A percentile compares a stretch with the other conserved stretches of the same genome.
phyloP scores from a whole-genome alignment of 2,888 invertebrate genomes.

The Plebejus anna region DNA sequence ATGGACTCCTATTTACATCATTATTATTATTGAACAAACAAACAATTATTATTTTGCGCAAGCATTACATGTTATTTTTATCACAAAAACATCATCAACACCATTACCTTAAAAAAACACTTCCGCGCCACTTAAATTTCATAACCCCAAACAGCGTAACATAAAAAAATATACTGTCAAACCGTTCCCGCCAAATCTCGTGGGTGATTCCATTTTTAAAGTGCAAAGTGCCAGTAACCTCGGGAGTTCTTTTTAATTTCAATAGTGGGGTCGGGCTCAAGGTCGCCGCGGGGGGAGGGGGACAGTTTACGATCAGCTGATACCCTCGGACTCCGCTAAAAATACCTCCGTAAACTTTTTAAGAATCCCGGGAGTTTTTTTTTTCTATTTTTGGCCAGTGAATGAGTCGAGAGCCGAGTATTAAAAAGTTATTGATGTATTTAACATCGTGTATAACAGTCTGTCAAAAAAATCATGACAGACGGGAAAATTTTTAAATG shows the following conservation, averaged over 20 bases:
- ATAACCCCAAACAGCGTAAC: slow-evolving; percentile 6
- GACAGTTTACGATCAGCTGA: slow-evolving; percentile 75
- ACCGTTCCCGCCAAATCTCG: slow-evolving; percentile 35
- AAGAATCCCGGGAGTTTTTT: slow-evolving; percentile 28
- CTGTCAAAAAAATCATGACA: too few relatives aligned
- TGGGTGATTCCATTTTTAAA: slow-evolving; percentile 63
- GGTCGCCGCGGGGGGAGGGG: slow-evolving; percentile 67
- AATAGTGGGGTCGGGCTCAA: slow-evolving; percentile 77
- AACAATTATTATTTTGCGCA: too few relatives aligned
- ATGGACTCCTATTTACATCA: not conserved
- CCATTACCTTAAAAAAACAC: not conserved
- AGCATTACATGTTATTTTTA: too few relatives aligned
- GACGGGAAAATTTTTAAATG: too few relatives aligned
- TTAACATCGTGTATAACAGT: too few relatives aligned
- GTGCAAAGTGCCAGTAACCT: slow-evolving; percentile 77
- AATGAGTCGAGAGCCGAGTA: not conserved
- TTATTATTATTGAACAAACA: not conserved
- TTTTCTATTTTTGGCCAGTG: slow-evolving; percentile 29
- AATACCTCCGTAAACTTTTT: slow-evolving; percentile 41
- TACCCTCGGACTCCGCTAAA: slow-evolving; percentile 48
- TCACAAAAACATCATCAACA: not conserved
- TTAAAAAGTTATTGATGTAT: not conserved
- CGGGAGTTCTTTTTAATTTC: slow-evolving; percentile 72
- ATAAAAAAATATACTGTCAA: slow-evolving; percentile 32
- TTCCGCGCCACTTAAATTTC: not conserved